Percentiles rank a stretch among this genome's conserved stretches.
Evolutionary conservation across 92 coral and sea anemone genomes (phyloP).

Genomic region (Plumapathes pennacea): DNA sequence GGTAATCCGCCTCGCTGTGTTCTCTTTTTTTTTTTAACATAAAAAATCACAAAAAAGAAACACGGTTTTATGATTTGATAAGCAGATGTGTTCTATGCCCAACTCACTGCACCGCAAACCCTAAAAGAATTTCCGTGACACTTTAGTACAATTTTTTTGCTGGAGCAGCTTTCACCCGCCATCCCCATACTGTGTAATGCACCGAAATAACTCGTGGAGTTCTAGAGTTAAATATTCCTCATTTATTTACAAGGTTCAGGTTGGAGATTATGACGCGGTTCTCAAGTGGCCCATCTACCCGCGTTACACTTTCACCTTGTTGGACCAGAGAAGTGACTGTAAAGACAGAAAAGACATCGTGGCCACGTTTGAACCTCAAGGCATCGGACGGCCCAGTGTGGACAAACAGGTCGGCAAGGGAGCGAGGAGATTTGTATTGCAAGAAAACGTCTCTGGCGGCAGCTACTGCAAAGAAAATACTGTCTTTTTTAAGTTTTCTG

Average conservation of each 20-base stretch:
- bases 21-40: no score
- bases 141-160: no score
- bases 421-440: constrained; percentile 89
- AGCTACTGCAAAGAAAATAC: constrained; percentile 83
- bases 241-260: constrained; percentile 64
- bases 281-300: constrained; percentile 94
- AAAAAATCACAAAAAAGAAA: no score
- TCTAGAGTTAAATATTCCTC: neutral
- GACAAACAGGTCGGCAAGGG: constrained; percentile 98
- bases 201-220: no score
- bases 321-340: constrained; percentile 78
- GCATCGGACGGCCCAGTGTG: constrained; percentile 82
- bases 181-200: no score
- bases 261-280: constrained; percentile 90
- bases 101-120: no score
- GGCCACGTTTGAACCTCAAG: constrained; percentile 93
- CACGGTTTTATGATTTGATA: no score
- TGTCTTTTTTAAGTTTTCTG: constrained; percentile 76
- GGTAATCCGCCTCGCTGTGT: no score
- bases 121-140: no score
- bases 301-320: constrained; percentile 80
- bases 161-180: no score
- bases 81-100: no score
- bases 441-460: constrained; percentile 69
- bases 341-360: constrained; percentile 74